A percentile compares a stretch with the other conserved stretches of the same genome.
phyloP scores from a whole-genome alignment of 2,797 vertebrate genomes.

The Sebastes matsubarae region DNA sequence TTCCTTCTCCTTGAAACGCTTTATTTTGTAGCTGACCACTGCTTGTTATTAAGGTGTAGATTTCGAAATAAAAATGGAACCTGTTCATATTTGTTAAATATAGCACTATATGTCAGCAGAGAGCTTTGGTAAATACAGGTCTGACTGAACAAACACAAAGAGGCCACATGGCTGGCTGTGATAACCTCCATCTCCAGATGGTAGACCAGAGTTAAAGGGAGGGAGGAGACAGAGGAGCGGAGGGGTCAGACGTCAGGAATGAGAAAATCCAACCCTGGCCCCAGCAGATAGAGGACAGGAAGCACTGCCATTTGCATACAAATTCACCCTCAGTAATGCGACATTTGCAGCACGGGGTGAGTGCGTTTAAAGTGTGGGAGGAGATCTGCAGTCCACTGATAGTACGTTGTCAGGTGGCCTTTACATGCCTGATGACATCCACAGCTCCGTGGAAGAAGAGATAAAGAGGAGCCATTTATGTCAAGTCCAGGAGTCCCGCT shows the following conservation, averaged over 20 bases:
- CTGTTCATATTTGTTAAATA: constrained; percentile 22
- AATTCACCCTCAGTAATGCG: constrained; percentile 41
- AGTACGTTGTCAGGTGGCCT: constrained; percentile 60
- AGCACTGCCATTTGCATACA: constrained; percentile 67
- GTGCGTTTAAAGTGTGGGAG: constrained; percentile 38
- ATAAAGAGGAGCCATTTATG: constrained; percentile 23
- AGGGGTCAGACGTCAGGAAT: constrained; percentile 69
- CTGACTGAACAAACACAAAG: constrained; percentile 39
- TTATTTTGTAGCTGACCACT: background rate
- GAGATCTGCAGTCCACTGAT: constrained; percentile 65
- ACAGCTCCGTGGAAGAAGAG: constrained; percentile 31
- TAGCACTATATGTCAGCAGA: constrained; percentile 6
- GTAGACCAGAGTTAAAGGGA: constrained; percentile 49
- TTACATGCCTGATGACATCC: constrained; percentile 62
- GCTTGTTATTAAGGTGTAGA: background rate
- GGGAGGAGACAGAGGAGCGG: constrained; percentile 43
- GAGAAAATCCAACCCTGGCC: constrained; percentile 79
- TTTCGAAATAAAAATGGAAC: constrained; percentile 13
- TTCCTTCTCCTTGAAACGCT: background rate
- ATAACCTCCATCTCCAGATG: constrained; percentile 70
- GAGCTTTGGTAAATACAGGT: constrained; percentile 26
- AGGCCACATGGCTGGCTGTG: constrained; percentile 34
- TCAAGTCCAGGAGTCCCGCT: constrained; percentile 6
- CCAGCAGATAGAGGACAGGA: constrained; percentile 70
- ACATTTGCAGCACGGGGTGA: constrained; percentile 44